Percentiles rank a stretch among this genome's conserved stretches.
phyloP scores from a whole-genome alignment of 2,797 vertebrate species.

The Monodelphis domestica region DNA sequence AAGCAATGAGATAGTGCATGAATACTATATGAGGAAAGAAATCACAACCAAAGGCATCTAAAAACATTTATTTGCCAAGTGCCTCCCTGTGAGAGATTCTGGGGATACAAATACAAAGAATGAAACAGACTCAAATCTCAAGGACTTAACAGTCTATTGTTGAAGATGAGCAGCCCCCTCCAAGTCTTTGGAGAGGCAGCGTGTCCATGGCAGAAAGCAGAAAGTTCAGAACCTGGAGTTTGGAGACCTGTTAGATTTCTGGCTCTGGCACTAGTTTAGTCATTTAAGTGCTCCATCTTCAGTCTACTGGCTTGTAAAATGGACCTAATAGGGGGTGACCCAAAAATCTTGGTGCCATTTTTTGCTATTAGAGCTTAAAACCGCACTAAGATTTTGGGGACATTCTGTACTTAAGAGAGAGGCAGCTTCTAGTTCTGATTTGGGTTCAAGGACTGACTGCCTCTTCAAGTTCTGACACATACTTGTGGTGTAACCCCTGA shows the following conservation, averaged over 20 bases:
- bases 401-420: not conserved
- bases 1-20: not conserved
- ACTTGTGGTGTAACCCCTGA: not conserved
- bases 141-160: not conserved
- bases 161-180: not conserved
- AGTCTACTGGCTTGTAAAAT: not conserved
- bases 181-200: not conserved
- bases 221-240: not conserved
- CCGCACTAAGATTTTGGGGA: not conserved
- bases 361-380: not conserved
- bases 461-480: not conserved
- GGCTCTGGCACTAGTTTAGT: not conserved
- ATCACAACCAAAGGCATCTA: not conserved
- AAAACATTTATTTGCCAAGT: not conserved
- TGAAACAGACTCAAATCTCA: not conserved
- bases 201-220: not conserved
- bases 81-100: not conserved
- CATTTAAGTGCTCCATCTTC: not conserved
- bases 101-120: not conserved
- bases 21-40: not conserved
- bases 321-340: not conserved
- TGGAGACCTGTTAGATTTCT: not conserved
- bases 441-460: no score
- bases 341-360: not conserved
- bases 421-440: not conserved